These are phyloP conservation scores for Tromatobia lineatoria DNA, from an alignment of 2,888 invertebrate species.

Conservation along the genomic window DNA sequence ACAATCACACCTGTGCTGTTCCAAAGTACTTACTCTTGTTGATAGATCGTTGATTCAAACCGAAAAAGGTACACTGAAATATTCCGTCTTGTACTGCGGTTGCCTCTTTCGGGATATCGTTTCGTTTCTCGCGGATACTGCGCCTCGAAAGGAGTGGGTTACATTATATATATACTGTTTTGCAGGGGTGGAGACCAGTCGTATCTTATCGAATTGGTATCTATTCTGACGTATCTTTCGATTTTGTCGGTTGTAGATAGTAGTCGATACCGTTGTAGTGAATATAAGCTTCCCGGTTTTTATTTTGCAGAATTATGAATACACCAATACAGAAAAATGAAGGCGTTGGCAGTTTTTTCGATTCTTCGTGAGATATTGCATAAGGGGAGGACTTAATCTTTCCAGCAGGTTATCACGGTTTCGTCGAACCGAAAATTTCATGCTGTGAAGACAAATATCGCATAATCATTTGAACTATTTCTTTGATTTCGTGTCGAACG, in stretches of 20 bases:
- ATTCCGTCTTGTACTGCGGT: slow-evolving; percentile 38
- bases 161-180: slow-evolving; percentile 42
- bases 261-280: slow-evolving; percentile 6
- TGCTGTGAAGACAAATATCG: too few species aligned
- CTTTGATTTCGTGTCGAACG: too few species aligned
- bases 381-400: too few species aligned
- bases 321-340: too few species aligned
- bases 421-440: too few species aligned
- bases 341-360: too few species aligned
- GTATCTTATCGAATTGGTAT: slow-evolving; percentile 55
- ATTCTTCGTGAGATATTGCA: too few species aligned
- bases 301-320: too few species aligned
- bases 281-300: too few species aligned
- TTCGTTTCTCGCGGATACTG: slow-evolving; percentile 52
- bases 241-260: slow-evolving; percentile 5
- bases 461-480: too few species aligned
- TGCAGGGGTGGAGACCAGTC: slow-evolving; percentile 1
- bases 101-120: slow-evolving; percentile 39
- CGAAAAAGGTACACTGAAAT: slow-evolving; percentile 33
- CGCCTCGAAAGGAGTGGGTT: slow-evolving; percentile 33
- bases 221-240: slow-evolving; percentile 22
- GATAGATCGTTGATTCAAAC: slow-evolving; percentile 21
- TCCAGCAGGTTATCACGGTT: too few species aligned
- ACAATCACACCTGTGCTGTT: slow-evolving; percentile 26
- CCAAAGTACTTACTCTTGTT: slow-evolving; percentile 10